A percentile compares a stretch with the other conserved stretches of the same genome.
These are phyloP conservation scores for Bos taurus DNA, from an alignment of 2,113 vertebrate genomes.

Conservation along the genomic window ARS-UCD2.0 NC_037338.1:32978001-32978500, in stretches of 20 bases:
- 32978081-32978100: neutral
- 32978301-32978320: neutral
- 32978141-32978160: neutral
- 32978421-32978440: neutral
- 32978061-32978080: neutral
- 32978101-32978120: neutral
- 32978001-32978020: neutral
- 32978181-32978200: neutral
- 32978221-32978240: neutral
- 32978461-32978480: neutral
- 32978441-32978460: neutral
- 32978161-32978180: neutral
- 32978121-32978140: neutral
- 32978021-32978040: neutral
- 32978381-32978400: neutral
- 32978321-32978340: neutral
- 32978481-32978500: neutral
- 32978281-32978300: neutral
- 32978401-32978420: neutral
- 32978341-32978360: neutral
- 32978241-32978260: neutral
- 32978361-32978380: neutral
- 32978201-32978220: rapidly evolving
- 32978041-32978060: neutral
- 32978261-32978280: neutral